Conservation (phyloP, 2,888 invertebrate genomes). For the Eupithecia centaureata region DNA sequence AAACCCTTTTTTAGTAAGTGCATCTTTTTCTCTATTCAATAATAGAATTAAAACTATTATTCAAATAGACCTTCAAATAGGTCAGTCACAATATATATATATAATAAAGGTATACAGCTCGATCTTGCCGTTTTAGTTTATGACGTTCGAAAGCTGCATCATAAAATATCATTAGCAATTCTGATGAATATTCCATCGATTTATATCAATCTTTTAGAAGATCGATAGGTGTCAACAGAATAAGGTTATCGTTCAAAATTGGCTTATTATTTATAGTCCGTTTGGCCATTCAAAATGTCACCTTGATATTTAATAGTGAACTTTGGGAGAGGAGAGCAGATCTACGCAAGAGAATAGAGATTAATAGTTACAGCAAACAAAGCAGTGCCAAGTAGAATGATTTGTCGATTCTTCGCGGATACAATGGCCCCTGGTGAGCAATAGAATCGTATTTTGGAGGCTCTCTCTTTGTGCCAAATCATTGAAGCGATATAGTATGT, state of each 20-base stretch:
- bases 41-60: not conserved
- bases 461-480: conserved; percentile 6
- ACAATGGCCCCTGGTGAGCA: conserved; percentile 16
- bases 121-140: conserved; percentile 1
- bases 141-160: conserved; percentile 12
- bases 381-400: conserved; percentile 30
- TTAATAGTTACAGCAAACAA: conserved; percentile 33
- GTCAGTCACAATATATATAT: not conserved
- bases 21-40: too few species aligned
- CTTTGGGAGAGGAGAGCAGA: conserved; percentile 17
- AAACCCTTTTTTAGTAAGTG: too few species aligned
- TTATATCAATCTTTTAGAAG: not conserved
- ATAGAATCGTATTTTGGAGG: conserved; percentile 15
- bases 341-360: conserved; percentile 23
- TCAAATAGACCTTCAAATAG: not conserved
- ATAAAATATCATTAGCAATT: conserved; percentile 8
- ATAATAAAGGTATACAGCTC: not conserved
- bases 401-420: conserved; percentile 24
- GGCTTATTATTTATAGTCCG: not conserved
- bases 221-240: conserved; percentile 3
- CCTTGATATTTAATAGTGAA: conserved; percentile 32
- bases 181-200: conserved; percentile 12
- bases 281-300: conserved; percentile 20
- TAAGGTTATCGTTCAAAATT: conserved; percentile 4
- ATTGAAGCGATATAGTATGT: not conserved